phyloP scores from a whole-genome alignment of 2,888 invertebrate species.

The Erebia aethiops region DNA sequence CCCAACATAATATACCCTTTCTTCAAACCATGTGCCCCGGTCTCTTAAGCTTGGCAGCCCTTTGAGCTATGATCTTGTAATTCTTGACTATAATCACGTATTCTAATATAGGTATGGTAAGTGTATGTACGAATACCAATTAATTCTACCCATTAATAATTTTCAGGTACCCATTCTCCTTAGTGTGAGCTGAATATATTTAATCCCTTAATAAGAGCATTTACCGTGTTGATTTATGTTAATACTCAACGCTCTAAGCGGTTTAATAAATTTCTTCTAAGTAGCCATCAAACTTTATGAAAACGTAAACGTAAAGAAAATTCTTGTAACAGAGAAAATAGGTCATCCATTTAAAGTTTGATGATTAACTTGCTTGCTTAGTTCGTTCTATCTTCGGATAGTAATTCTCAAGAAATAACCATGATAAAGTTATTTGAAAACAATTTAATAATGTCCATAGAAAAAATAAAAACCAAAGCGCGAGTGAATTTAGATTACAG shows the following conservation, averaged over 20 bases:
- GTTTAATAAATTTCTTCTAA: not conserved
- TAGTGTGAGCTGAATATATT: not conserved
- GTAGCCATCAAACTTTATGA: not conserved
- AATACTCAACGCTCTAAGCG: not conserved
- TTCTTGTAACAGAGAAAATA: not conserved
- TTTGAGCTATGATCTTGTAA: too few relatives aligned
- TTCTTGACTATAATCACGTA: too few relatives aligned
- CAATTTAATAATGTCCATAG: not conserved
- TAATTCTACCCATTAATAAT: not conserved
- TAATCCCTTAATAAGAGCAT: not conserved
- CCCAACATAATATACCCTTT: too few relatives aligned
- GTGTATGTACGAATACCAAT: not conserved
- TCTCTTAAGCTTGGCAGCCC: too few relatives aligned
- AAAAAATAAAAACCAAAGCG: not conserved
- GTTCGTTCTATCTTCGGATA: not conserved
- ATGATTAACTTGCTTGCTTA: not conserved
- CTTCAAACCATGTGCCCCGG: too few relatives aligned
- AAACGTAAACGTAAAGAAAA: not conserved
- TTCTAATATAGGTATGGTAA: too few relatives aligned
- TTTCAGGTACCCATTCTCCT: not conserved
- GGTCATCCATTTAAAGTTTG: not conserved
- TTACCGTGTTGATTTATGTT: not conserved
- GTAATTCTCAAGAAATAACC: not conserved
- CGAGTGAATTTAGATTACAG: not conserved
- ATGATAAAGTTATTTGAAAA: not conserved